Evolutionary conservation across 2,888 invertebrate genomes (phyloP), one percentile per base, ranked within the genome.

Genomic region (Clanis bilineata): DNA sequence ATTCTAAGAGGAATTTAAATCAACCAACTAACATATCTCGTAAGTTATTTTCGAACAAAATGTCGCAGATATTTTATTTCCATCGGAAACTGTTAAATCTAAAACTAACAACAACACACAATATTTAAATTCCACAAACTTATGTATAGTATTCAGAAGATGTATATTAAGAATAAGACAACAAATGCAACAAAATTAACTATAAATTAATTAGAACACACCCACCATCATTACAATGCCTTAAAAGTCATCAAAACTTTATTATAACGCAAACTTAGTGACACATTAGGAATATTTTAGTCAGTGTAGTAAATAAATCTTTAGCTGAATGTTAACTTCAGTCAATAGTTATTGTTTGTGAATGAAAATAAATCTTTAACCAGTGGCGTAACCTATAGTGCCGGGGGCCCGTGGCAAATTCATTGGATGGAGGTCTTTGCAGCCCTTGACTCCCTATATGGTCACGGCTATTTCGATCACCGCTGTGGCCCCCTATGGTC

Each of bases 21-120:
- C 51, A 51, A 51, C 10, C 47, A 28, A 41, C 18, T 18, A 51
- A 32, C 47, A 28, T 28, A 28, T 32, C 9, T 51, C 18, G 15
- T 28, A 28, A 18, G 32, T 4, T 32, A 18, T 7, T 51, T 47
- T 51, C 18, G 1, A 28, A 51, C 51, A 32, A 18, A 51, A 51
- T 18, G 51, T 51, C 51, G 28, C 21, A 54, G 18, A 55, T 65
- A 69, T 73, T 79, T 77, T 71, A 79, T 85, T 83, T 83, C 85
- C 83, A 79, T 77, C 70, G 83, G 83, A 85, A 85, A 85, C 71
- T 68, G 81, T 85, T 85, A 79, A 66, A 65, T 72, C 69, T 78
- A 76, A 75, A 79, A 79, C 75, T 82, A 85, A 64, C 74, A 81
- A 81, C 77, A 82, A 82, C 71, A 79, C 74, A 79, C 68, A 61